Base-by-base conservation (phyloP, 2,888 invertebrate genomes). In the Marronus borbonicus region DNA sequence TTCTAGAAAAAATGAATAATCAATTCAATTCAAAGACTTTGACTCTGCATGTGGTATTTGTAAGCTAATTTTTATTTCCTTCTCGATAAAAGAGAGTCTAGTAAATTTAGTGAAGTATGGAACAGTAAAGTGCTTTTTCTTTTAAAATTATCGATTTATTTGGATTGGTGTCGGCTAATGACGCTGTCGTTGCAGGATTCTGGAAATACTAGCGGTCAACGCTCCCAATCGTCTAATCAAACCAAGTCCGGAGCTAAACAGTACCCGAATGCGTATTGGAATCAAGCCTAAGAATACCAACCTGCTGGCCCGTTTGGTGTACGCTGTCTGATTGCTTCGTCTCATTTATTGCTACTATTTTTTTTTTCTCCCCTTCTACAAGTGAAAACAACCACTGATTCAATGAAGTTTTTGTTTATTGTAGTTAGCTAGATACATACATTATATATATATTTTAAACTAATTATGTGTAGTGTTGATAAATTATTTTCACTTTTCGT, bases 221-320 rank as follows among this genome's bases (percentile, higher is more conserved):
- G 91, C 77, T 89, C 90, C 78, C 90, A 91, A 85, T 85, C 87
- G 75, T 87, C 89, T 66, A 91, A 90, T 87, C 91, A 92, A 83
- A 90, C 91, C 76, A 90, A 92, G 84, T 85, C 88, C 49, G 89
- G 89, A 76, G 90, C 90, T 86, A 93, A 93, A 89, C 92, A 92
- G 81, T 93, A 93, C 89, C 90, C 91, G 85, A 90, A 90, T 86
- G 92, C 92, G 79, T 92, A 92, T 87, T 92, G 92, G 92, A 90
- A 92, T 85, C 91, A 91, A 86, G 91, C 92, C 89, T 92, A 92
- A 87, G 83, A 78, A 76, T 55, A 58, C 58, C 58, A 36, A 36
- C 58, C 55, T 39, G 17, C 36, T 50, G 72, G 58, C 60, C 68
- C 58, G 49, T 76, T 66, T 62, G 66, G 52, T 66, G 76, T 70